Percentiles rank a stretch among this genome's conserved stretches.
Conservation (phyloP, 1,140 invertebrate genomes). For the Aleiodes sp. region DNA sequence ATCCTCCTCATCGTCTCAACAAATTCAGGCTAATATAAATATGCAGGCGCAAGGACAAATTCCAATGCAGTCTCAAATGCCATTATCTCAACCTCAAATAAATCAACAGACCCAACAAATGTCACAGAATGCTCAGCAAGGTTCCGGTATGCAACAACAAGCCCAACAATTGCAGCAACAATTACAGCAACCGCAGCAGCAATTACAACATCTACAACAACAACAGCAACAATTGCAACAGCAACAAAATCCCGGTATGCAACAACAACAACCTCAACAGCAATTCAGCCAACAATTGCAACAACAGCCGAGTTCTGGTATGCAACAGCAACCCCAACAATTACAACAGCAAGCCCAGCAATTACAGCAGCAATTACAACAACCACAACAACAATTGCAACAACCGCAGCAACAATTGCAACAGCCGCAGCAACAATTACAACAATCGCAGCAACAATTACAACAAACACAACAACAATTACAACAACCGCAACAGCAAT, state of each 20-base stretch:
- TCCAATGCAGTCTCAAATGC: conserved; percentile 34
- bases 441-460: conserved; percentile 60
- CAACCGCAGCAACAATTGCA: conserved; percentile 54
- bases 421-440: conserved; percentile 46
- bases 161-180: conserved; percentile 27
- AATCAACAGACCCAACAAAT: conserved; percentile 41
- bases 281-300: conserved; percentile 44
- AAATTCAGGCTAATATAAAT: conserved; percentile 48
- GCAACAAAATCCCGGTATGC: conserved; percentile 38
- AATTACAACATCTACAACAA: conserved; percentile 57
- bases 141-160: conserved; percentile 27
- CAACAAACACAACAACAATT: conserved; percentile 49
- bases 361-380: conserved; percentile 32
- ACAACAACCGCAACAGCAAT: too few relatives aligned
- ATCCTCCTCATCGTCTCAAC: conserved; percentile 48
- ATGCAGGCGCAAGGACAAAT: conserved; percentile 35
- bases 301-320: background rate
- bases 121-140: conserved; percentile 32
- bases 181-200: conserved; percentile 34
- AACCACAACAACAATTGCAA: conserved; percentile 42
- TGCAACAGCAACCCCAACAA: conserved; percentile 54
- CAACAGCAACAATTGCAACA: conserved; percentile 58
- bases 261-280: conserved; percentile 47
- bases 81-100: conserved; percentile 45
- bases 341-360: conserved; percentile 37